Evolutionary conservation across 2,888 invertebrate species (phyloP), one percentile per base, ranked within the genome.

Genomic region (Acleris laterana): DNA sequence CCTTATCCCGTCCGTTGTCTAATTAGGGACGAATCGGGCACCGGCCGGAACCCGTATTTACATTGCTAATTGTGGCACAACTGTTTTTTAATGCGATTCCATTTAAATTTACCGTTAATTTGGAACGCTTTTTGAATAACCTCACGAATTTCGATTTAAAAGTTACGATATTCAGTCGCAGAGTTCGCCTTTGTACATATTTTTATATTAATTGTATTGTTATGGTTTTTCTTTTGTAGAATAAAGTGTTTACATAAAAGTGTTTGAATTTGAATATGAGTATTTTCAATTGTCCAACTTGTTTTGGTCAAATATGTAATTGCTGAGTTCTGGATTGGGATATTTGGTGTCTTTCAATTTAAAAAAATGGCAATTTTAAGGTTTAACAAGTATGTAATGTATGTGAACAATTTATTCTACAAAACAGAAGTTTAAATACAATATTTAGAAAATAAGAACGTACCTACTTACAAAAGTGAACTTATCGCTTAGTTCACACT

Each of bases 11-110:
- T 25, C 48, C 38, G 63, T 53, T 59, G 42, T 64, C 53, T 64
- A 64, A 64, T 64, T 64, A 64, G 64, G 64, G 42, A 53, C 38
- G 52, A 59, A 64, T 64, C 59, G 53, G 32, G 25, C 48, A 22
- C 38, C 22, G 17, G 22, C 19, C 28, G 48, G 59, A 48, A 19
- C 38, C 49, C 16, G 46, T 59, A 60, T 64, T 64, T 64, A 60
- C 64, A 64, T 64, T 64, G n/a, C 53, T 64, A 60, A 60, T 64
- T 64, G 58, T 53, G 58, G 38, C 32, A 32, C 17, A 49, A 49
- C 48, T 19, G 48, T 59, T 64, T 59, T 63, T 64, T 48, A 38
- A 38, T 48, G 57, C 46, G 32, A 53, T 53, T 19, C 3, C 53
- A n/a, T 64, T 64, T 52, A 13, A 46, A 58, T 52, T 49, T 3